phyloP scores from a whole-genome alignment of 2,888 invertebrate species.

The Tipula vernalis region DNA sequence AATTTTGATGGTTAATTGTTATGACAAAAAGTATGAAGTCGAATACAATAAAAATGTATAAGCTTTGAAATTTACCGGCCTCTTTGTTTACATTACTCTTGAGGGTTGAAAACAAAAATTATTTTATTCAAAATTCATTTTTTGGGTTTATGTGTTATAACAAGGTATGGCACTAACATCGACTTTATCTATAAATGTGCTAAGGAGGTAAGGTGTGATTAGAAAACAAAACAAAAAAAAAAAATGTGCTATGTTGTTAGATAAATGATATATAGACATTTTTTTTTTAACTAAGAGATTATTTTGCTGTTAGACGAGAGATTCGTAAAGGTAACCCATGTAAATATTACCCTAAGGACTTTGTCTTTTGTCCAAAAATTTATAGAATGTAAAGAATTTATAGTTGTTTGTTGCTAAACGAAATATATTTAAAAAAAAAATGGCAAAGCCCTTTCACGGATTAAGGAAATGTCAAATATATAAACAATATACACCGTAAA shows the following conservation, averaged over 20 bases:
- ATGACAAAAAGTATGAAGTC: neutral
- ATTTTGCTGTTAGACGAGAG: neutral
- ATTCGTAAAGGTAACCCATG: neutral
- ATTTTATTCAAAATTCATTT: neutral
- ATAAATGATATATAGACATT: neutral
- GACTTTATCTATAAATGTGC: neutral
- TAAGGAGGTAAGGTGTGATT: neutral
- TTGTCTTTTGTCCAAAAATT: neutral
- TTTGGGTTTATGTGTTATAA: neutral
- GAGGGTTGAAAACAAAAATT: neutral
- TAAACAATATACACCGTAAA: neutral
- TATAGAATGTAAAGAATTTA: neutral
- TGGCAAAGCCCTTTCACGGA: constrained; percentile 7
- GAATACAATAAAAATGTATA: neutral
- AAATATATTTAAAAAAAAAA: neutral
- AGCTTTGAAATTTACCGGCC: neutral
- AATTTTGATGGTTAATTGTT: constrained; percentile 4
- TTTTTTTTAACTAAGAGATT: neutral
- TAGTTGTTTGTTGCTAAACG: neutral
- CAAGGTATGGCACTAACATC: neutral
- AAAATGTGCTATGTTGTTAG: neutral
- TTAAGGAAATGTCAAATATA: constrained; percentile 11
- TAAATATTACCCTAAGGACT: neutral
- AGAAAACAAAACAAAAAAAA: neutral
- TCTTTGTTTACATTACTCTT: neutral